Conservation (phyloP, 1,140 invertebrate species). For the Orchestia grillus region DNA sequence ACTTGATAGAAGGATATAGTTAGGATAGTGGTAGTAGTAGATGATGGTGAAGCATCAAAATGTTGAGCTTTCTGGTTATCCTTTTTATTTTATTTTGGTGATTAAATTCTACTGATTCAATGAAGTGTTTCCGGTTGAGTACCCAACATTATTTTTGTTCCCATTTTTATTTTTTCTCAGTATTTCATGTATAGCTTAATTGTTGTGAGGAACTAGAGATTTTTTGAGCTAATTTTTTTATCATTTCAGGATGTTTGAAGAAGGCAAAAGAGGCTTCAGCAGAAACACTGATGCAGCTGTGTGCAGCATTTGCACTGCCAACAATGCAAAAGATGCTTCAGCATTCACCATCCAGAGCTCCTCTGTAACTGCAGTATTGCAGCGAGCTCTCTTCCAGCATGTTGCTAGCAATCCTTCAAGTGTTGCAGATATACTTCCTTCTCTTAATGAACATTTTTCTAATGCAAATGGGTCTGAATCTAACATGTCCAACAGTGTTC, state of each 20-base stretch:
- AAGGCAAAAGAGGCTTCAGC: neutral
- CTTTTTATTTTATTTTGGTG: too few relatives aligned
- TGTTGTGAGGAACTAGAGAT: too few relatives aligned
- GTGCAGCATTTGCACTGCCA: slow-evolving; percentile 29
- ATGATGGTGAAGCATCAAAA: too few relatives aligned
- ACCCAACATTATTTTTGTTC: too few relatives aligned
- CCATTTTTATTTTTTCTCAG: too few relatives aligned
- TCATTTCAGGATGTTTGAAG: neutral
- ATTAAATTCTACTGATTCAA: too few relatives aligned
- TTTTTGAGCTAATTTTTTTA: neutral
- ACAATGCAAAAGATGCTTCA: neutral
- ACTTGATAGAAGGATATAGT: too few relatives aligned
- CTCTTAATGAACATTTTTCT: neutral
- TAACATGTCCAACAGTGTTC: neutral
- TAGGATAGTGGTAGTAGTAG: too few relatives aligned
- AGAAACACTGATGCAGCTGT: neutral
- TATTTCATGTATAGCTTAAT: too few relatives aligned
- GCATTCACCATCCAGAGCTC: neutral
- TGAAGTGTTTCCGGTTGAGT: too few relatives aligned
- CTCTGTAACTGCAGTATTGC: neutral
- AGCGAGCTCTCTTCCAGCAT: neutral
- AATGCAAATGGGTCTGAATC: neutral
- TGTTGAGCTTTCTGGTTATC: too few relatives aligned
- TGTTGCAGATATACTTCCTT: neutral
- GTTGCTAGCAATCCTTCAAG: neutral